phyloP scores from a whole-genome alignment of 2,113 vertebrate genomes.

The Camelus bactrianus region DNA sequence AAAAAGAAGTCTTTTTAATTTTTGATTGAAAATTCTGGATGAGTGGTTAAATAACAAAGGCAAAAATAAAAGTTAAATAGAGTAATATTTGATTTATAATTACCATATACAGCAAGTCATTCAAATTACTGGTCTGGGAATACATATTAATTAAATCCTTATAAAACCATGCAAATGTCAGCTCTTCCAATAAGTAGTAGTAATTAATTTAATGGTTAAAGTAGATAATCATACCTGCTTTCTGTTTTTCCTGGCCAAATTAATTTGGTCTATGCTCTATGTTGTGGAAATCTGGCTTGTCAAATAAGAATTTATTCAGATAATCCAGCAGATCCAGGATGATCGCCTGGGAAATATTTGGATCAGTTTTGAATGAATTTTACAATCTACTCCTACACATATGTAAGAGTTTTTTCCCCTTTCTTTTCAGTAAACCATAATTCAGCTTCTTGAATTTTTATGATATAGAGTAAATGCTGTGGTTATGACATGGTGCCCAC shows the following conservation, averaged over 20 bases:
- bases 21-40: not conserved
- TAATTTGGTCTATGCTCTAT: not conserved
- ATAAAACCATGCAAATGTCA: not conserved
- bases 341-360: not conserved
- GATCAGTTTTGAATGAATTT: not conserved
- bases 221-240: not conserved
- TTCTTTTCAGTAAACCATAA: not conserved
- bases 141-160: not conserved
- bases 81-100: conserved; percentile 4
- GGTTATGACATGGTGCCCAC: not conserved
- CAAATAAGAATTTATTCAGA: not conserved
- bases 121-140: not conserved
- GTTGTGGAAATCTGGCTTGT: not conserved
- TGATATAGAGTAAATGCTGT: not conserved
- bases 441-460: not conserved
- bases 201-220: not conserved
- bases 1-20: not conserved
- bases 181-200: not conserved
- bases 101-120: not conserved
- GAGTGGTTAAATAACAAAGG: conserved; percentile 14
- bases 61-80: not conserved
- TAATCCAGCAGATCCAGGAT: not conserved
- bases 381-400: not conserved
- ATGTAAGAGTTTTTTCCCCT: not conserved
- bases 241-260: not conserved